These are phyloP conservation scores for Petromus typicus DNA, from an alignment of 2,113 vertebrate species.

Conservation along the genomic window DNA sequence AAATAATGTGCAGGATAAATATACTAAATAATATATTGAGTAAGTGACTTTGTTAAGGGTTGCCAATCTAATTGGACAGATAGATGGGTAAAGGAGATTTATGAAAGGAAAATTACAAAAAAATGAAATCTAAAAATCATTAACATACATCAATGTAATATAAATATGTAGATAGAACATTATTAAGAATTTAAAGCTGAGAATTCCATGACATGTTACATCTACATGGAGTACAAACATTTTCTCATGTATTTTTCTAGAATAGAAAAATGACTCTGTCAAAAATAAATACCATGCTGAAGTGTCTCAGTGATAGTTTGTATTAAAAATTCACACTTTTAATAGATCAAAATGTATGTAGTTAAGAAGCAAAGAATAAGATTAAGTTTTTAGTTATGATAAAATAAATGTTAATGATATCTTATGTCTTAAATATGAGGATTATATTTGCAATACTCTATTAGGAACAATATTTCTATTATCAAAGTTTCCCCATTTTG, in stretches of 20 bases:
- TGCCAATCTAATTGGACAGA: neutral
- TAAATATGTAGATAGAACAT: rapidly evolving
- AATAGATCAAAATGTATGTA: neutral
- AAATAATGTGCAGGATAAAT: neutral
- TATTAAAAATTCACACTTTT: neutral
- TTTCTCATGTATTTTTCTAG: neutral
- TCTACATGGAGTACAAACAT: neutral
- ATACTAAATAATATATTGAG: neutral
- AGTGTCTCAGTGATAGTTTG: neutral
- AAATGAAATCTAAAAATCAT: neutral
- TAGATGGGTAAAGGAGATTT: neutral
- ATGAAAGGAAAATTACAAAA: neutral
- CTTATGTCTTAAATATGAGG: neutral
- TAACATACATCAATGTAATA: neutral
- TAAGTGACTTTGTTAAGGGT: neutral
- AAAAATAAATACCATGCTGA: neutral
- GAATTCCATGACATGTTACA: neutral
- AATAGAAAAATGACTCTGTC: neutral
- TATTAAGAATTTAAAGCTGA: neutral
- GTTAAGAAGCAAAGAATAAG: neutral
- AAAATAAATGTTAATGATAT: neutral
- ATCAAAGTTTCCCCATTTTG: neutral
- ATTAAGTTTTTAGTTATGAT: neutral
- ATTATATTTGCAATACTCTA: neutral
- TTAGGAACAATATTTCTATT: neutral